A percentile compares a stretch with the other conserved stretches of the same genome.
Conservation (phyloP, 2,797 vertebrate species). For the Neosilurus mollespiculum region DNA sequence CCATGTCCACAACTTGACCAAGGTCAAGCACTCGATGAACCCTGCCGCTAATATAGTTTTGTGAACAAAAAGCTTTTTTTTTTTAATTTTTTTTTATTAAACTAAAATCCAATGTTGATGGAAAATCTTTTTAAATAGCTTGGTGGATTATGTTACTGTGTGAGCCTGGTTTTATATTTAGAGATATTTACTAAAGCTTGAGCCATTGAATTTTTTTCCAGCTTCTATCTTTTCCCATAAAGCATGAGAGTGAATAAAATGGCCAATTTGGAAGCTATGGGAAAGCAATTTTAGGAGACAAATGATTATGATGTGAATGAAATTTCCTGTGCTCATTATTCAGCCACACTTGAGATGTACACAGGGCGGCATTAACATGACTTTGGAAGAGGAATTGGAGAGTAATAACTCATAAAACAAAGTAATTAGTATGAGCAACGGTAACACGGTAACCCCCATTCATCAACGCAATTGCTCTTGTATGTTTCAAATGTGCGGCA, state of each 20-base stretch:
- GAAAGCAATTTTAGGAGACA: slow-evolving; percentile 61
- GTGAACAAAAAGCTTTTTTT: neutral
- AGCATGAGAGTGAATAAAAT: slow-evolving; percentile 49
- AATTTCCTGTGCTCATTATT: slow-evolving; percentile 66
- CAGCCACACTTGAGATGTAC: slow-evolving; percentile 64
- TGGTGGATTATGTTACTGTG: slow-evolving; percentile 10
- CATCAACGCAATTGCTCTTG: slow-evolving; percentile 69
- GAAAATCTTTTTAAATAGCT: slow-evolving; percentile 13
- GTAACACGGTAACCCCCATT: slow-evolving; percentile 75
- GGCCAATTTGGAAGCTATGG: slow-evolving; percentile 48
- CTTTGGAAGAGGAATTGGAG: slow-evolving; percentile 60
- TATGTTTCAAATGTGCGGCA: slow-evolving; percentile 59
- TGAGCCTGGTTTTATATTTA: slow-evolving; percentile 37
- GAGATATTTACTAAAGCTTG: slow-evolving; percentile 56
- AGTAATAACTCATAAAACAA: slow-evolving; percentile 75
- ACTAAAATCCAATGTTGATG: neutral
- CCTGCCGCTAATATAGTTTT: neutral
- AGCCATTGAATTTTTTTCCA: slow-evolving; percentile 50
- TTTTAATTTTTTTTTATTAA: neutral
- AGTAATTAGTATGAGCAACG: slow-evolving; percentile 76
- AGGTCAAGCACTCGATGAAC: neutral
- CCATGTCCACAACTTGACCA: no score
- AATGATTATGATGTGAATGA: slow-evolving; percentile 70
- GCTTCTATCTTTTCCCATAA: slow-evolving; percentile 23
- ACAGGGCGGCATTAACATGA: slow-evolving; percentile 58